Evolutionary conservation across 2,797 vertebrate genomes (phyloP).

Genomic region (Antennarius maculatus): DNA sequence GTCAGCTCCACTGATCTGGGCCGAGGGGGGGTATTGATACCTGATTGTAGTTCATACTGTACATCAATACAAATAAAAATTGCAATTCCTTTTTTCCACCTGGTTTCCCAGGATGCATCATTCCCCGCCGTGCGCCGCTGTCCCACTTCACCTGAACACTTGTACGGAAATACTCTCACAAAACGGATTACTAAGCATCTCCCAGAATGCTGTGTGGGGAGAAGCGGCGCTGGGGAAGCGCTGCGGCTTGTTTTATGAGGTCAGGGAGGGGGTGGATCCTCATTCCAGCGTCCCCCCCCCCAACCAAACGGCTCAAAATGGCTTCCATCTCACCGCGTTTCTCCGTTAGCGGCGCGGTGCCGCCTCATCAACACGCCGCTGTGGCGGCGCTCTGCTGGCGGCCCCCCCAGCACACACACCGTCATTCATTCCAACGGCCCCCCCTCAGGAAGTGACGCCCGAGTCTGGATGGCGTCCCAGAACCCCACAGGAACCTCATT

Average conservation of each 20-base stretch:
- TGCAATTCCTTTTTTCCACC: conserved; percentile 78
- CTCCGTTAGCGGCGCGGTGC: too few species aligned
- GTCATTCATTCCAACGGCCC: too few species aligned
- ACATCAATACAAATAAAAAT: conserved; percentile 86
- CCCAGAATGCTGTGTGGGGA: conserved; percentile 42
- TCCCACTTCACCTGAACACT: conserved; percentile 48
- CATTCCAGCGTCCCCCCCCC: too few species aligned
- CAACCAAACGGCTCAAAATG: too few species aligned
- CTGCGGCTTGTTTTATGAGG: conserved; percentile 49
- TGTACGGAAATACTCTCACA: conserved; percentile 46
- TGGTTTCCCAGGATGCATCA: conserved; percentile 43
- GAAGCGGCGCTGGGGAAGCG: conserved; percentile 23
- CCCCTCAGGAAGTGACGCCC: too few species aligned
- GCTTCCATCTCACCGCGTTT: too few species aligned
- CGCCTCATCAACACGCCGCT: too few species aligned
- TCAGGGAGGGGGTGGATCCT: conserved; percentile 57
- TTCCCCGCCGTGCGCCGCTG: conserved; percentile 33
- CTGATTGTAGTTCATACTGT: conserved; percentile 88
- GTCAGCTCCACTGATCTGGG: conserved; percentile 71
- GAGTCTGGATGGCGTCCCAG: too few species aligned
- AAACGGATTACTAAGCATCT: conserved; percentile 55
- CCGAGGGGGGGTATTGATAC: conserved; percentile 76
- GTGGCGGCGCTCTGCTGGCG: too few species aligned
- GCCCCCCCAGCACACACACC: too few species aligned
- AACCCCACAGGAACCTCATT: too few species aligned